Evolutionary conservation across 1,140 invertebrate genomes (phyloP).

Genomic region (Pachyrhynchus sulphureomaculatus): DNA sequence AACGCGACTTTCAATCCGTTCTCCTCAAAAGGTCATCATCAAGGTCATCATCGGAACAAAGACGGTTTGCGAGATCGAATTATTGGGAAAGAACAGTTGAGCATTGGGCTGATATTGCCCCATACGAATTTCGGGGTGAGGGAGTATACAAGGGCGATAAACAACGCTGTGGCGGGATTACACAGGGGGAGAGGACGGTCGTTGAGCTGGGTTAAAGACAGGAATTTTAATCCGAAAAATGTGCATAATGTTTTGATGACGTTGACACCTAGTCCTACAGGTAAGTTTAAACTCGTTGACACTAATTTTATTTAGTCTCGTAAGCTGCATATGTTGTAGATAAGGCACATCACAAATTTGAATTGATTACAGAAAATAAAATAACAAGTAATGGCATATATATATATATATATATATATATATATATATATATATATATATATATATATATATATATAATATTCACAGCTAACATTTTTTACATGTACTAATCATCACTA

Average conservation of each 20-base stretch:
- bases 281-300: slow-evolving; percentile 51
- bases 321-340: no score
- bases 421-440: no score
- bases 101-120: slow-evolving; percentile 65
- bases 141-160: slow-evolving; percentile 68
- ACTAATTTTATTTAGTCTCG: neutral
- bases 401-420: no score
- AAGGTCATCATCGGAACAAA: neutral
- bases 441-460: no score
- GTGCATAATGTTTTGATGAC: slow-evolving; percentile 68
- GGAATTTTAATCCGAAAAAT: slow-evolving; percentile 61
- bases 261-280: slow-evolving; percentile 74
- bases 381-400: no score
- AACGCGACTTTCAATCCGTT: neutral
- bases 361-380: no score
- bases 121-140: slow-evolving; percentile 66
- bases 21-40: neutral
- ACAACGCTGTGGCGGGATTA: slow-evolving; percentile 61
- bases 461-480: no score
- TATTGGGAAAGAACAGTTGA: slow-evolving; percentile 39
- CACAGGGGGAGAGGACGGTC: slow-evolving; percentile 59
- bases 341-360: no score
- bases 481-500: no score
- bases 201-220: slow-evolving; percentile 64
- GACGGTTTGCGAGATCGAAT: neutral